Base-by-base conservation (phyloP, 2,888 invertebrate genomes). In the Idaea aversata region DNA sequence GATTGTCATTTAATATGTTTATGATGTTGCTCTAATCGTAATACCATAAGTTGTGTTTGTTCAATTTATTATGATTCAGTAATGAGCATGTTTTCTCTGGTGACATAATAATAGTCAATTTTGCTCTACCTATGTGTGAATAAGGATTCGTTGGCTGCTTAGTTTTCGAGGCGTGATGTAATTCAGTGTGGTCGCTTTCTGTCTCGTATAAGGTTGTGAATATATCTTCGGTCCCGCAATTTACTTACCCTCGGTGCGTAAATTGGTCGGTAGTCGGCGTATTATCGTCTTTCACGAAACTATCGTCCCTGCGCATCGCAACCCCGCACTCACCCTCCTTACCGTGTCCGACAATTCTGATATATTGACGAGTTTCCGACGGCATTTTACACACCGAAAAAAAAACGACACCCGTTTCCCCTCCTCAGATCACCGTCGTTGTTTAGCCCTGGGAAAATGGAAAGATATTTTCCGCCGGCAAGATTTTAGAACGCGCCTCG, bases 301-400 rank as follows among this genome's bases (percentile, higher is more conserved):
- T 81, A 79, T 80, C 74, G 75, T 70, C 67, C 68, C 67, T 67
- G 68, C 71, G 72, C 75, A 75, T 77, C 74, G 72, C 72, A 67
- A 25, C 25, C 77, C 75, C 72, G 71, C 75, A 74, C 75, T 73
- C 77, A 75, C 69, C 76, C 75, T 71, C 68, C 76, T 74, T 10
- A 69, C 75, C 69, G 70, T 69, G 70, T 75, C 75, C 72, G 74
- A 73, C 81, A 77, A 79, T 81, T 83, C 80, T 82, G 83, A 85
- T 83, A 82, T 85, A 86, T 85, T 81, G 85, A 85, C 80, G 79
- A 82, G 80, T 79, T 80, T 77, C 78, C 79, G 78, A 76, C 74
- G 74, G 73, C 77, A 72, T 78, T 83, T 80, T 74, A 73, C 75
- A 75, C 74, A 72, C 66, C 71, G 73, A 76, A 82, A 82, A 83